A percentile compares a stretch with the other conserved stretches of the same genome.
phyloP scores from a whole-genome alignment of 2,113 vertebrate species.

The Laticauda laticaudata region DNA sequence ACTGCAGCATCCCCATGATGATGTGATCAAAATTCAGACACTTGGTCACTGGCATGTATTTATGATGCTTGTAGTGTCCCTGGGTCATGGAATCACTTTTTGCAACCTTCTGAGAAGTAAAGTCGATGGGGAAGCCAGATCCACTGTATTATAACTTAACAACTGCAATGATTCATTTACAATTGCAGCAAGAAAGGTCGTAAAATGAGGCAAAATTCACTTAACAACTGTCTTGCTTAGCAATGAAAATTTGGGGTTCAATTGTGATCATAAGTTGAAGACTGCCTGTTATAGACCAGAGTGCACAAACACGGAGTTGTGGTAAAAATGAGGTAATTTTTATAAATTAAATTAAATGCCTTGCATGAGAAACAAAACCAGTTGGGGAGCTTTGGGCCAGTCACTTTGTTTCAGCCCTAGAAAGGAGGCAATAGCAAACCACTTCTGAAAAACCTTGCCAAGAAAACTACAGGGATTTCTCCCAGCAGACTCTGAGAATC shows the following conservation, averaged over 20 bases:
- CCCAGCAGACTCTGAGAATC: background rate
- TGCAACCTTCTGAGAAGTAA: background rate
- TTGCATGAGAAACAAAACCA: background rate
- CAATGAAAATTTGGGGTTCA: background rate
- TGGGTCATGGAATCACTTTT: background rate
- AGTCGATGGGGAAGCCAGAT: background rate
- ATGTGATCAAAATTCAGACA: background rate
- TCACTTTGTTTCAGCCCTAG: background rate
- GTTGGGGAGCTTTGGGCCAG: background rate
- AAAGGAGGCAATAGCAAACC: background rate
- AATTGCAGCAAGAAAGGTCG: background rate
- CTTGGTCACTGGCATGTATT: background rate
- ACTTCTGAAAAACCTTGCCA: background rate
- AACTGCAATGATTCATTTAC: background rate
- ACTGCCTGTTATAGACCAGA: background rate
- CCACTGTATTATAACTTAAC: background rate
- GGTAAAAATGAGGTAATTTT: background rate
- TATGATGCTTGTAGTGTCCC: background rate
- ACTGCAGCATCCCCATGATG: background rate
- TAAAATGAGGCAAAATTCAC: background rate
- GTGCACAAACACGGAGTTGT: background rate
- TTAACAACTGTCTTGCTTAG: background rate
- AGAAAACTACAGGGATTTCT: background rate
- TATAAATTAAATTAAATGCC: background rate
- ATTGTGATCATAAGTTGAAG: background rate